These are phyloP conservation scores for Crematogaster levior DNA, from an alignment of 2,888 invertebrate species.

Conservation along the genomic window DNA sequence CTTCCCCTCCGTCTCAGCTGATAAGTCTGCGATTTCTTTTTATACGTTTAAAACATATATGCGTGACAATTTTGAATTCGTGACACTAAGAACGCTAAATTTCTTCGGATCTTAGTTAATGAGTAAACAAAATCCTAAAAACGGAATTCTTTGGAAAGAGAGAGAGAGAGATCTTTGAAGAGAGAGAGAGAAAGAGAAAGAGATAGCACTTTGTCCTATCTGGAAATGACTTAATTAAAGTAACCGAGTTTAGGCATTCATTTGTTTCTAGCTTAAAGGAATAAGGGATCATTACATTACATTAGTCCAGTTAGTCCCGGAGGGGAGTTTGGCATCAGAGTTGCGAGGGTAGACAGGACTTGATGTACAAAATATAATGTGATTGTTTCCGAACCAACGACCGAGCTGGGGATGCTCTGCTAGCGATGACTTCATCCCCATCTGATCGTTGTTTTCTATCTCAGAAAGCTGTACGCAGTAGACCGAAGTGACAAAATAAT, in stretches of 20 bases:
- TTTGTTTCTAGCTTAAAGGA: slow-evolving; percentile 77
- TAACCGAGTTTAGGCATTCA: slow-evolving; percentile 61
- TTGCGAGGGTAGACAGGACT: slow-evolving; percentile 70
- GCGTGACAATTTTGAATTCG: not conserved
- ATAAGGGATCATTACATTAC: slow-evolving; percentile 81
- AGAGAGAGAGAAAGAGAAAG: not conserved
- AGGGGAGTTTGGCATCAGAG: slow-evolving; percentile 51
- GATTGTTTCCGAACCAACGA: slow-evolving; percentile 84
- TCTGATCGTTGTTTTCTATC: slow-evolving; percentile 69
- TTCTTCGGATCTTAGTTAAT: not conserved
- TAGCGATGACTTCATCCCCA: slow-evolving; percentile 82
- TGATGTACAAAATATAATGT: slow-evolving; percentile 82
- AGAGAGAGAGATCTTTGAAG: not conserved
- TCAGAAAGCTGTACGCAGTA: slow-evolving; percentile 41
- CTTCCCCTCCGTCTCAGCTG: not conserved
- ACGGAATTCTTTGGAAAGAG: not conserved
- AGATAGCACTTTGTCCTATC: not conserved
- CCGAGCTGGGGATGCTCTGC: slow-evolving; percentile 70
- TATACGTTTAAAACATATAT: not conserved
- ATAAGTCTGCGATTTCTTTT: not conserved
- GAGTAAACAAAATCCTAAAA: not conserved
- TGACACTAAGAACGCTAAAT: not conserved
- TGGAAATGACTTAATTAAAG: slow-evolving; percentile 60
- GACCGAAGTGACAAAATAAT: slow-evolving; percentile 36
- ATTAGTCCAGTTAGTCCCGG: slow-evolving; percentile 62